Base-by-base conservation (phyloP, 2,797 vertebrate species). In the Etheostoma nigrum region DNA sequence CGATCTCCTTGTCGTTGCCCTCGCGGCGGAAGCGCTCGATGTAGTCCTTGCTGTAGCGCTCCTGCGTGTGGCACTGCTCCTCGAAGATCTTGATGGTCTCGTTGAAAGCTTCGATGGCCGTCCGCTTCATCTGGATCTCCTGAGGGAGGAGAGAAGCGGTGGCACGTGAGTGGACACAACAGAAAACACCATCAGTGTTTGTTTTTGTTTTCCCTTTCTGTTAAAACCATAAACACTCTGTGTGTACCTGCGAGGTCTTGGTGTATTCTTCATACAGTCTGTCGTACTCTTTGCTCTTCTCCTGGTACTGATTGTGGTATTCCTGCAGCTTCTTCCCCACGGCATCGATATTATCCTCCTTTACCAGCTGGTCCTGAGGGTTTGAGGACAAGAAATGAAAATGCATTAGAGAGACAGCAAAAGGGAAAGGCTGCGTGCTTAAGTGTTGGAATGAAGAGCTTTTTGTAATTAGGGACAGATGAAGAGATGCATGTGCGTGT, bases 51-150 rank as follows among this genome's bases (percentile, higher is more conserved):
- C 96, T 96, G 92, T 96, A 97, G 89, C 96, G 95, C 91, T 99
- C 98, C 87, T 99, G 98, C 0, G 97, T 99, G 92, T 97, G 97
- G 95, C 97, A 98, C 86, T 99, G 98, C 69, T 99, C 98, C 92
- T 99, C 97, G 78, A 99, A 99, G 90, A 99, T 99, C 94, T 98
- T 97, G 93, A 99, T 99, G 85, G 98, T 99, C 93, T 99, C 97
- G 83, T 97, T 99, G 94, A 99, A 99, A 74, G 98, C 97, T 91
- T 99, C 97, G 19, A 99, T 98, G 80, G 98, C 97, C 0, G 98
- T 99, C 68, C 97, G 95, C 90, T 99, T 99, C 97, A 98, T 98
- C 93, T 99, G 98, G 90, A 99, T 99, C 95, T 99, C 98, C 98
- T 99, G 79, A 2, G 52, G 53, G 19, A 16, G 27, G 12, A 54